Evolutionary conservation across 2,113 vertebrate species (phyloP), one percentile per base, ranked within the genome.

Genomic region (Scophthalmus maximus): DNA sequence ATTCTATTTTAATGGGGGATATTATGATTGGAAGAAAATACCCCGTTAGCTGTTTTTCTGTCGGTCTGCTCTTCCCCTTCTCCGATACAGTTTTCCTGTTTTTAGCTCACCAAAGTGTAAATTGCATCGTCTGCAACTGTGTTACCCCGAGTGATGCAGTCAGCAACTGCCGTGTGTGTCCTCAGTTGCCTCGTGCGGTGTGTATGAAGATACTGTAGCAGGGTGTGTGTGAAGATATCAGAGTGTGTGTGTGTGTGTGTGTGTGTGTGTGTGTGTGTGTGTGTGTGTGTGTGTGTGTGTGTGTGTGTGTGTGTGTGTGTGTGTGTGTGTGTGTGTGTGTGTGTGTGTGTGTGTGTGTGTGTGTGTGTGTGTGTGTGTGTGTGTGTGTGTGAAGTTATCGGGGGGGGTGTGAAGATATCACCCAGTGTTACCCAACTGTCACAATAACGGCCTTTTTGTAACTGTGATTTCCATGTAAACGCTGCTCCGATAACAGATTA

Each of bases 31-130:
- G 10, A 22, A 22, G 42, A 5, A 9, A 47, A 47, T 10, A 4
- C 25, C 22, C 23, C 20, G 2, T 7, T 14, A 7, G 6, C 6
- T 8, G 50, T 52, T 52, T 52, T 15, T 27, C 61, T 20, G 47
- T 14, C 47, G 0, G 47, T 14, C 9, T 22, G 12, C 46, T 49
- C 20, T 11, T 10, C 46, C 20, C 14, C 44, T 50, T 20, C 15
- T 50, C 47, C n/a, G n/a, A n/a, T n/a, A n/a, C n/a, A n/a, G n/a
- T 50, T 25, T 50, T 50, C 47, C 47, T 50, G 47, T 50, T 50
- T 50, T 50, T 20, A 23, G 2, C 47, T 50, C 47, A 2, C 47
- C 4, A 44, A 44, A 30, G 14, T 36, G 20, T 25, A 7, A 27
- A 22, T 4, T 70, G 60, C 61, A 32, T 42, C 32, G 30, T 55